Base-by-base conservation (phyloP, 1,140 invertebrate genomes). In the Trialeurodes vaporariorum region DNA sequence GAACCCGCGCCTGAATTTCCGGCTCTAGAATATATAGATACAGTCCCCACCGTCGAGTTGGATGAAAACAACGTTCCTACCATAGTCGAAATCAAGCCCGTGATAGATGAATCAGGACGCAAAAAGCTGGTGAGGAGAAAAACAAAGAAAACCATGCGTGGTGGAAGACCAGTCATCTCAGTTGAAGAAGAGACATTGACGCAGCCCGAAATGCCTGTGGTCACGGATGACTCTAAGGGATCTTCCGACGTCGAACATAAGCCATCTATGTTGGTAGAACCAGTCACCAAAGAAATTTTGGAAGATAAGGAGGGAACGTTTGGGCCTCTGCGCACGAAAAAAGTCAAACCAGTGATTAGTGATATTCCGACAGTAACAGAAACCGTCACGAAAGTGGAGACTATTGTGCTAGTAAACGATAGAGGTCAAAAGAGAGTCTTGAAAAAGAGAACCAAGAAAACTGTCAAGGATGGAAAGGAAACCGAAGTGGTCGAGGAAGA, bases 401-500 rank as follows among this genome's bases (percentile, higher is more conserved):
- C 34, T 49, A 49, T 49, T 21, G 64, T 65, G 1, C 27, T 2
- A 9, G 40, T 22, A 21, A 27, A 65, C 40, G 64, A 65, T 24
- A 65, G 40, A 65, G 64, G 64, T 65, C 22, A 40, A 23, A 65
- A 65, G 24, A 27, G 26, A 40, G 22, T 58, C 21, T 23, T 40
- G 27, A 27, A 49, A 65, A 40, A 40, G 25, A 26, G n/a, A 58
- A 65, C 49, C 12, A 26, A 40, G 23, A 27, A 65, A 49, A 24
- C 24, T 2, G 40, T 22, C 12, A 65, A 65, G 22, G 27, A 27
- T 34, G 64, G 64, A 11, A 21, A n/a, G 24, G 64, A 65, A 21
- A 22, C 64, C 1, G 64, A 65, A 58, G 64, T 65, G 22, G 25
- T 65, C 40, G 34, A 65, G 40, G 25, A 65, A 65, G 27, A 22